Percentiles rank a stretch among this genome's conserved stretches.
These are phyloP conservation scores for Chloroceryle inda DNA, from an alignment of 2,797 vertebrate species.

Conservation along the genomic window DNA sequence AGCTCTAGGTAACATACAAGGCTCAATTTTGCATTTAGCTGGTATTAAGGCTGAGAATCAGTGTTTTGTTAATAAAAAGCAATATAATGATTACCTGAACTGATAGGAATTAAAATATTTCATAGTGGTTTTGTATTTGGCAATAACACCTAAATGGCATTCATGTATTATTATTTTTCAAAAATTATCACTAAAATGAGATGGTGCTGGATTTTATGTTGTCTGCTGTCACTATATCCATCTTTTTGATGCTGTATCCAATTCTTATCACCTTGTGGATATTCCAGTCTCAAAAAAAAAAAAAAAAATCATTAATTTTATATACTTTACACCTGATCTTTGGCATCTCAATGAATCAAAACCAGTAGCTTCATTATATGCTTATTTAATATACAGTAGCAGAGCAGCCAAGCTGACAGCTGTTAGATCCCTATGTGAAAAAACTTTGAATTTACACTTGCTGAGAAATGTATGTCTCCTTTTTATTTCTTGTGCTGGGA, in stretches of 20 bases:
- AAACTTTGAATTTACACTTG: slow-evolving; percentile 40
- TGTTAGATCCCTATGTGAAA: slow-evolving; percentile 21
- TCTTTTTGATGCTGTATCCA: background rate
- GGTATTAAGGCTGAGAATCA: slow-evolving; percentile 3
- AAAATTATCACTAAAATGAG: background rate
- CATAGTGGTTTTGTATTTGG: background rate
- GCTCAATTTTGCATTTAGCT: slow-evolving; percentile 40
- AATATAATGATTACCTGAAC: background rate
- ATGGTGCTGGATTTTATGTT: background rate
- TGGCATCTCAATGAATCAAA: slow-evolving; percentile 11
- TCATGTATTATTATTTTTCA: background rate
- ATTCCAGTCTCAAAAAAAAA: background rate
- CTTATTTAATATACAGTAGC: slow-evolving; percentile 33
- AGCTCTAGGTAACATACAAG: slow-evolving; percentile 5
- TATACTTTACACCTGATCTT: background rate
- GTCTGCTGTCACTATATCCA: background rate
- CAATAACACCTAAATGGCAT: background rate
- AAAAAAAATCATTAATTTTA: background rate
- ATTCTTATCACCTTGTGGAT: background rate
- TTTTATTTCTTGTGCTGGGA: slow-evolving; percentile 18
- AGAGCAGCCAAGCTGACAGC: slow-evolving; percentile 13
- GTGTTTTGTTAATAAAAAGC: slow-evolving; percentile 34
- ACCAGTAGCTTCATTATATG: background rate
- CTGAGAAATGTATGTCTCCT: background rate
- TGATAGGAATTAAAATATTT: background rate